Evolutionary conservation across 2,888 invertebrate species (phyloP).

Genomic region (Beris morrisii): DNA sequence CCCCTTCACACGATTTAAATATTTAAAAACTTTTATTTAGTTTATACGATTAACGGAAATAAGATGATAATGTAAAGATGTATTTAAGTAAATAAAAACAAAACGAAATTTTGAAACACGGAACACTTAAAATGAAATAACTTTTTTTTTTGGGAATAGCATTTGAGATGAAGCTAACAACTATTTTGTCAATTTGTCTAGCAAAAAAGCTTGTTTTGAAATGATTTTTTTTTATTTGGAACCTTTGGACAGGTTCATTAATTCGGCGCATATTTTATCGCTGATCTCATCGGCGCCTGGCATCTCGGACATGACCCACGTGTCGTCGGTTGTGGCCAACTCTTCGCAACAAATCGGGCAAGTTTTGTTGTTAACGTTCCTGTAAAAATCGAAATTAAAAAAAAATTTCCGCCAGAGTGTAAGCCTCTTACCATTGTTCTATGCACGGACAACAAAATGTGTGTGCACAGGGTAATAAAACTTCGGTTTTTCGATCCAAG

Average conservation of each 20-base stretch:
- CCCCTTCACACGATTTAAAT: too few species aligned
- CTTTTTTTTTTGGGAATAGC: too few species aligned
- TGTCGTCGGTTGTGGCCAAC: conserved; percentile 65
- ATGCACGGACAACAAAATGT: conserved; percentile 71
- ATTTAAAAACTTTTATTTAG: too few species aligned
- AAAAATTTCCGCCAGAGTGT: not conserved
- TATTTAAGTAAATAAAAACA: too few species aligned
- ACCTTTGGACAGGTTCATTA: conserved; percentile 46
- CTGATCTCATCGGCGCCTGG: conserved; percentile 63
- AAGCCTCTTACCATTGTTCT: conserved; percentile 64
- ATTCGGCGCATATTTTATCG: conserved; percentile 57
- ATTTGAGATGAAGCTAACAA: too few species aligned
- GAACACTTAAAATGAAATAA: too few species aligned
- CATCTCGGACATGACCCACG: conserved; percentile 66
- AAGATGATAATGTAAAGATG: too few species aligned
- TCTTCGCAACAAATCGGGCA: conserved; percentile 71
- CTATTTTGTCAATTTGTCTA: too few species aligned
- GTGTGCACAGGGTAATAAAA: conserved; percentile 70
- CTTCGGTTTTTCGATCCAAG: conserved; percentile 68
- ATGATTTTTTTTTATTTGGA: conserved; percentile 19
- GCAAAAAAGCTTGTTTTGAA: not conserved
- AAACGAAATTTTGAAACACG: too few species aligned
- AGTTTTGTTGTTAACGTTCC: conserved; percentile 69
- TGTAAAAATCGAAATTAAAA: conserved; percentile 47
- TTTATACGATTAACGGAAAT: too few species aligned